phyloP scores from a whole-genome alignment of 2,797 vertebrate genomes.

The Xenopus petersii region DNA sequence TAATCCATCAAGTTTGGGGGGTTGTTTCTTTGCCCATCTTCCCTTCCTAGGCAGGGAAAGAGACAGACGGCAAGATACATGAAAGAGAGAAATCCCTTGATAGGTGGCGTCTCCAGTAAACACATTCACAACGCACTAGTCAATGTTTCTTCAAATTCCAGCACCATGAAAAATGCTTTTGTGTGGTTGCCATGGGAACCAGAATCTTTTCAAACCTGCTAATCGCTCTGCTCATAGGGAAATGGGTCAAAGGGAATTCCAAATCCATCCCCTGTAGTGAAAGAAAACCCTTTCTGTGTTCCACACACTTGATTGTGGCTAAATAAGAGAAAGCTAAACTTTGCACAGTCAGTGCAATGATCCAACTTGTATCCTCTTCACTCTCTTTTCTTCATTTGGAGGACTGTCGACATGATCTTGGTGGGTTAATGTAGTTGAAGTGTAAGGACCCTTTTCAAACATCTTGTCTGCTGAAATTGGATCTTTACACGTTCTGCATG shows the following conservation, averaged over 20 bases:
- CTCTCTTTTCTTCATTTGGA: neutral
- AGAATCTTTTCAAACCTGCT: conserved; percentile 22
- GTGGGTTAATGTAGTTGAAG: neutral
- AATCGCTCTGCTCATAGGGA: conserved; percentile 25
- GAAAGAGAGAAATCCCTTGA: neutral
- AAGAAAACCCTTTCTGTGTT: neutral
- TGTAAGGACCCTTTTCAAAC: neutral
- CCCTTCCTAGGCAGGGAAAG: neutral
- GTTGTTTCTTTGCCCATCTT: neutral
- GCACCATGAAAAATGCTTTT: conserved; percentile 39
- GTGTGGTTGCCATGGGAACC: conserved; percentile 41
- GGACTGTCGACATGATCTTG: neutral
- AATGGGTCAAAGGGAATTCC: conserved; percentile 21
- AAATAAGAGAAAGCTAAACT: neutral
- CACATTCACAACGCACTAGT: neutral
- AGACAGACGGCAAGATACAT: neutral
- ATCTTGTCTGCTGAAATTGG: neutral
- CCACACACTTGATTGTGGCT: neutral
- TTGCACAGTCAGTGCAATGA: neutral
- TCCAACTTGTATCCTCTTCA: neutral
- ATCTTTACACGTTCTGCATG: neutral
- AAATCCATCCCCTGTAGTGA: conserved; percentile 24
- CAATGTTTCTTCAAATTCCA: conserved; percentile 23
- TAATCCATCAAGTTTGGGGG: neutral
- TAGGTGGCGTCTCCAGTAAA: conserved; percentile 1